Conservation (phyloP, 2,797 vertebrate genomes). For the Anguilla anguilla region DNA sequence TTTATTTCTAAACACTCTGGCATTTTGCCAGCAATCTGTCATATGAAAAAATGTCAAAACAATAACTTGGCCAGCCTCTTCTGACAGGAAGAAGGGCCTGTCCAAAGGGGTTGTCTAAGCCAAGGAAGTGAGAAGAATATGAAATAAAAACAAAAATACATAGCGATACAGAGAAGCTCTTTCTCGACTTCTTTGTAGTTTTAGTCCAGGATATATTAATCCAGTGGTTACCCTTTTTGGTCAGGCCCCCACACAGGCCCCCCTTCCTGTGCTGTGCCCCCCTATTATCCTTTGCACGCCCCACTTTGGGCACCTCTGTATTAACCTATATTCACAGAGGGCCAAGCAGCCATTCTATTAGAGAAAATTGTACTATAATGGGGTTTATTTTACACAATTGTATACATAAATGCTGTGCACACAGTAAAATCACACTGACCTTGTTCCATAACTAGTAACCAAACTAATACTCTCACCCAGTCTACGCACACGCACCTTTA, state of each 20-base stretch:
- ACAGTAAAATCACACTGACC: background rate
- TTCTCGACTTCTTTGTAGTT: background rate
- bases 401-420: background rate
- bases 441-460: background rate
- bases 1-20: slow-evolving; percentile 20
- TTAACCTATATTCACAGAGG: too few species aligned
- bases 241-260: too few species aligned
- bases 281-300: too few species aligned
- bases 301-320: too few species aligned
- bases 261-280: too few species aligned
- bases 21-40: slow-evolving; percentile 28
- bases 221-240: background rate
- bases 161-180: background rate
- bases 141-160: background rate
- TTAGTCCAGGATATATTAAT: background rate
- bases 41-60: slow-evolving; percentile 15
- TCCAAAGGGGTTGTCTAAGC: background rate
- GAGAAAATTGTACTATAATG: too few species aligned
- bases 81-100: background rate
- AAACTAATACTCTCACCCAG: background rate
- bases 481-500: background rate
- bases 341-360: background rate
- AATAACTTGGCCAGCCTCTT: slow-evolving; percentile 7
- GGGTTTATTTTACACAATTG: background rate
- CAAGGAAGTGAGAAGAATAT: background rate